These are phyloP conservation scores for Tenthredo mesomela DNA, from an alignment of 2,888 invertebrate genomes.

Conservation along the genomic window DNA sequence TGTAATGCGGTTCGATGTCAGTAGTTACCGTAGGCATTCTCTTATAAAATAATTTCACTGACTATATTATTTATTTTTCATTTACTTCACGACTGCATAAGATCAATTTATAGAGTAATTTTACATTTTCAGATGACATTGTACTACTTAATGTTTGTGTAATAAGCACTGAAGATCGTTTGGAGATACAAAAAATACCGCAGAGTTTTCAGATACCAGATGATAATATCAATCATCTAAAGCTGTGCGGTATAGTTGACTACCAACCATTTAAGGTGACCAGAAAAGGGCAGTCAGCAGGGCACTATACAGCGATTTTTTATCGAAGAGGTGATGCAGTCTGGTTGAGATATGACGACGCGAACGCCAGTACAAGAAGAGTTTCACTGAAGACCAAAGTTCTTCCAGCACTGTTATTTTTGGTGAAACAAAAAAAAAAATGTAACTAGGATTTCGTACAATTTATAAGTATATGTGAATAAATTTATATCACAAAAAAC, in stretches of 20 bases:
- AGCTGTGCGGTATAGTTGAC: neutral
- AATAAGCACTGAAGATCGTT: neutral
- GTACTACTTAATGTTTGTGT: neutral
- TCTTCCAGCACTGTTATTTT: neutral
- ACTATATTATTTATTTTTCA: no score
- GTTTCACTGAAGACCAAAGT: neutral
- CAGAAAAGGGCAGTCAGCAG: neutral
- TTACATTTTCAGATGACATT: neutral
- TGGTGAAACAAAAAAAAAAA: neutral
- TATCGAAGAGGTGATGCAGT: neutral
- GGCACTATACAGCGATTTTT: neutral
- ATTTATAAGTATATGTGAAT: no score
- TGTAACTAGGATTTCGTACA: no score
- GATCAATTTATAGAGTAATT: neutral
- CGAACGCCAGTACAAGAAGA: neutral
- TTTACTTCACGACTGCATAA: no score
- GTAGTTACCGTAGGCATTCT: no score
- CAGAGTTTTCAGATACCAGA: neutral
- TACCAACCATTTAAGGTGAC: neutral
- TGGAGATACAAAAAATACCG: neutral
- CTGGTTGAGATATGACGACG: neutral
- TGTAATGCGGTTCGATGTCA: no score
- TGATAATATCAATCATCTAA: neutral
- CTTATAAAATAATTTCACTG: no score
- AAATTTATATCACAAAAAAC: no score